Conservation (phyloP, 2,797 vertebrate genomes). For the Eptatretus atami region DNA sequence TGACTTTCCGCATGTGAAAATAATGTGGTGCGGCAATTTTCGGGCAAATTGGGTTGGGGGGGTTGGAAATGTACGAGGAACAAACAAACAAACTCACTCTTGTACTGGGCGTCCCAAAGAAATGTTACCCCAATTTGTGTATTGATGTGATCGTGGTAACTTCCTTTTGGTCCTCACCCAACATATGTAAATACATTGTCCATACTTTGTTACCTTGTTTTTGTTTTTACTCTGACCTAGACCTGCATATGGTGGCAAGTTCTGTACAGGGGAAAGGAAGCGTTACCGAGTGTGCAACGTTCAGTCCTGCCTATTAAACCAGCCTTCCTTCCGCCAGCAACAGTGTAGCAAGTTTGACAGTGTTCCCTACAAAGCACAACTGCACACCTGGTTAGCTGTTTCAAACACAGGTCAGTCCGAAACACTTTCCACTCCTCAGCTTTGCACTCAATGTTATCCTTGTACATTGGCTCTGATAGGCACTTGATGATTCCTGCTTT, state of each 20-base stretch:
- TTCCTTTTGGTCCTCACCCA: background rate
- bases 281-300: conserved; percentile 34
- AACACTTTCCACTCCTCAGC: background rate
- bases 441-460: too few species aligned
- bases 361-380: conserved; percentile 38
- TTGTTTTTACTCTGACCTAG: conserved; percentile 15
- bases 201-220: background rate
- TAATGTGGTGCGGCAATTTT: too few species aligned
- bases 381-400: conserved; percentile 51
- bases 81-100: too few species aligned
- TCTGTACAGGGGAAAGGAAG: conserved; percentile 50
- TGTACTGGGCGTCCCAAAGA: too few species aligned
- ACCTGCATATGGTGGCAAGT: conserved; percentile 39
- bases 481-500: background rate
- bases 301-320: conserved; percentile 17
- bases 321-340: conserved; percentile 34
- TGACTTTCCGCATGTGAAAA: too few species aligned
- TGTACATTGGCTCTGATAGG: too few species aligned
- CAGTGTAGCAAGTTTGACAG: conserved; percentile 59
- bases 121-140: too few species aligned
- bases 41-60: too few species aligned
- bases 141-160: background rate
- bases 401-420: conserved; percentile 11
- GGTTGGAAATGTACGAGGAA: too few species aligned
- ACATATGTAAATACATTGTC: background rate